These are phyloP conservation scores for Cyphomyrmex costatus DNA, from an alignment of 1,140 invertebrate genomes.

Conservation along the genomic window DNA sequence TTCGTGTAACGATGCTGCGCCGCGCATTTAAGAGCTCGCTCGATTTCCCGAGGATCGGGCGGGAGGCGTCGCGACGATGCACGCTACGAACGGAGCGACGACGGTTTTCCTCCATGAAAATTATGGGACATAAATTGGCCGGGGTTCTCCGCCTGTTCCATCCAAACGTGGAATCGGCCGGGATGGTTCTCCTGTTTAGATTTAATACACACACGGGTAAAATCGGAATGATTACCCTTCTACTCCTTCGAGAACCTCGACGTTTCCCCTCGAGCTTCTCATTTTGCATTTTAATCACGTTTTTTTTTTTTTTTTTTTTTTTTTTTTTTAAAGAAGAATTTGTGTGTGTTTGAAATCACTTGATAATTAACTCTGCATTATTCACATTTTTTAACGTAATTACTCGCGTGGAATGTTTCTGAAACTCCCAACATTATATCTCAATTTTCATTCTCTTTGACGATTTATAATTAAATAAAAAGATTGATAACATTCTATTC, in stretches of 20 bases:
- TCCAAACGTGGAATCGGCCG: background rate
- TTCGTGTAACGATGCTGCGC: constrained; percentile 30
- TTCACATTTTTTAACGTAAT: too few relatives aligned
- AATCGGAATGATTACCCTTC: constrained; percentile 5
- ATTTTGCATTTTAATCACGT: background rate
- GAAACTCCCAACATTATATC: too few relatives aligned
- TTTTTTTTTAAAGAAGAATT: background rate
- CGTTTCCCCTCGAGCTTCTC: background rate
- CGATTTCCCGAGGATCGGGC: constrained; percentile 15
- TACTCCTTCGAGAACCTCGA: background rate
- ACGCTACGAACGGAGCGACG: constrained; percentile 4
- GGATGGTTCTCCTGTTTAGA: constrained; percentile 24
- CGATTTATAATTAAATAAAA: too few relatives aligned
- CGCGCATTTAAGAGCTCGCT: constrained; percentile 19
- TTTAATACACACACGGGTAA: constrained; percentile 37
- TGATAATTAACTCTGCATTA: background rate
- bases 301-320: background rate
- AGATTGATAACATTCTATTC: too few relatives aligned
- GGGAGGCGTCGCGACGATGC: background rate
- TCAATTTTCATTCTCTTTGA: too few relatives aligned
- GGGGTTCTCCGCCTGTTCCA: background rate
- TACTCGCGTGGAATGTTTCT: too few relatives aligned
- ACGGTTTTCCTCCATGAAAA: constrained; percentile 23
- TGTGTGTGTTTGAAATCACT: background rate
- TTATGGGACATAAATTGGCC: constrained; percentile 53